Evolutionary conservation across 2,797 vertebrate genomes (phyloP), one percentile per base, ranked within the genome.

Genomic region (Ceryle rudis): DNA sequence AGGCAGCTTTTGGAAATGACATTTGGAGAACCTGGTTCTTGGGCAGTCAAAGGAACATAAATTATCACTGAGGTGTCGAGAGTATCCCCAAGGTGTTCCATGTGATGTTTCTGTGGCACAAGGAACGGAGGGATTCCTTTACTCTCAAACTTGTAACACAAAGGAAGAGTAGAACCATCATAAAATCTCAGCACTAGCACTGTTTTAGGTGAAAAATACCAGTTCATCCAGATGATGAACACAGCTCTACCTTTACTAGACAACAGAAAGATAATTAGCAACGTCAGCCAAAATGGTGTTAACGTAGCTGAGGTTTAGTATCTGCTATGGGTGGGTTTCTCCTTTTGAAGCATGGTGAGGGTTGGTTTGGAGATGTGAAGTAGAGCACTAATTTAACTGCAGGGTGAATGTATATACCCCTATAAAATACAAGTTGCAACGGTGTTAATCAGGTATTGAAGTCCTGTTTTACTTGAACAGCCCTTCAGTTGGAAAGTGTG

Each of bases 81-180:
- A 2, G 6, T 29, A 41, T 35, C 26, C 25, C 19, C 2, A 0
- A 35, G 22, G 18, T 42, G 49, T 44, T 80, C 57, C 13, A 6
- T 14, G 62, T 28, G 31, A 35, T 31, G 8, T 42, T 74, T 67
- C 21, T 80, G 29, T 74, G 25, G n/a, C 13, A 18, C 0, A 2
- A 67, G 33, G 41, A 77, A 18, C 9, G 17, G 25, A 55, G 14
- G 16, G 13, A 25, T 46, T 86, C 25, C 26, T 65, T 81, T n/a
- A 47, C 33, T 64, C 15, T 72, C 60, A 11, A 81, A 12, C 49
- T 61, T 55, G 29, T 46, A 61, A 46, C 13, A 23, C 20, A n/a
- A 11, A 47, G 33, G 49, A 90, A 9, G 10, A 31, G 17, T 31
- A 22, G 8, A 64, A 71, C 4, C 11, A 14, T 0, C 0, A 2